Evolutionary conservation across 2,888 invertebrate species (phyloP).

Genomic region (Gandaritis pyraliata): DNA sequence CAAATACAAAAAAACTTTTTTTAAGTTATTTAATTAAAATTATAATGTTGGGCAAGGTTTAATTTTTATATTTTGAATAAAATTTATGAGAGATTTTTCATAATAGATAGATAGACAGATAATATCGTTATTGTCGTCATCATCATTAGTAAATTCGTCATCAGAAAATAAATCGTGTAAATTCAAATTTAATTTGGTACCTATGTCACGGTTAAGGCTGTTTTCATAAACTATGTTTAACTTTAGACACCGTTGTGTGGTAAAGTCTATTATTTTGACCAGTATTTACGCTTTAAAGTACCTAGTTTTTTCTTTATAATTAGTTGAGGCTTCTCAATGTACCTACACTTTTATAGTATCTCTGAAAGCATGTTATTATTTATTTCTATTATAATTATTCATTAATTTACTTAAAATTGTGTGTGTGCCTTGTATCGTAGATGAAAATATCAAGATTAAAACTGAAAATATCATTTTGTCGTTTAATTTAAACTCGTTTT

Average conservation of each 20-base stretch:
- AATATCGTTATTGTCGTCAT: too few species aligned
- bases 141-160: background rate
- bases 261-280: constrained; percentile 33
- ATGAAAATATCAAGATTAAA: constrained; percentile 86
- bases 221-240: constrained; percentile 13
- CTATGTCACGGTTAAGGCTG: too few species aligned
- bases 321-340: constrained; percentile 59
- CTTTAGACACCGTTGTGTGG: constrained; percentile 21
- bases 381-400: constrained; percentile 78
- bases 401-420: constrained; percentile 83
- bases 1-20: background rate
- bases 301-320: constrained; percentile 63
- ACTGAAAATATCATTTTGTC: constrained; percentile 80
- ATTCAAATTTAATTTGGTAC: background rate
- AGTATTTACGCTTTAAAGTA: constrained; percentile 52
- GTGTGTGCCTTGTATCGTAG: constrained; percentile 89
- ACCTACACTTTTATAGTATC: constrained; percentile 64
- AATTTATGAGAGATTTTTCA: too few species aligned
- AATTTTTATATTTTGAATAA: too few species aligned
- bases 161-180: background rate
- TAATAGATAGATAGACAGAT: too few species aligned
- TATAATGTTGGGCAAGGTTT: too few species aligned
- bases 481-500: constrained; percentile 56
- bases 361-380: constrained; percentile 77
- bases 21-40: too few species aligned